Conservation (phyloP, 2,113 vertebrate species). For the Cebus imitator region DNA sequence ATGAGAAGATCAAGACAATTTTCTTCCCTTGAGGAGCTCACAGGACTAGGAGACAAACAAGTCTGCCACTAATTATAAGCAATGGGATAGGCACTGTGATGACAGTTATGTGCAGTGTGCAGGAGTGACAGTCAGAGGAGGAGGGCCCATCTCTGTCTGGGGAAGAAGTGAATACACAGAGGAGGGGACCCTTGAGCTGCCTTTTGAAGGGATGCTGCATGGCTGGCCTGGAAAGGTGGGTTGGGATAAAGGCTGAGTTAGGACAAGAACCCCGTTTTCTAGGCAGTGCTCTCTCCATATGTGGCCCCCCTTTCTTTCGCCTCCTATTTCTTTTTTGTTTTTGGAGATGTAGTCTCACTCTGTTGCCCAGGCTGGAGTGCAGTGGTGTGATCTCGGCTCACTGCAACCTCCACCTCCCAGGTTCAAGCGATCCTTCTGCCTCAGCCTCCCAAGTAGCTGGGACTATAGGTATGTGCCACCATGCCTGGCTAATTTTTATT, state of each 20-base stretch:
- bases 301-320: too few species aligned
- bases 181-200: neutral
- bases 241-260: neutral
- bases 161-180: neutral
- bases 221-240: neutral
- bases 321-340: too few species aligned
- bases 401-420: too few species aligned
- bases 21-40: neutral
- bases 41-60: too few species aligned
- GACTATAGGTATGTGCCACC: accelerated
- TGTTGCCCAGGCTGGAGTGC: too few species aligned
- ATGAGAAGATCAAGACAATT: neutral
- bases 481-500: too few species aligned
- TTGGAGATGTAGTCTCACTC: too few species aligned
- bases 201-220: neutral
- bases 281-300: neutral
- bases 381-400: too few species aligned
- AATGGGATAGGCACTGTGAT: too few species aligned
- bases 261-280: neutral
- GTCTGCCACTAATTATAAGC: neutral
- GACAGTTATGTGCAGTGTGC: neutral
- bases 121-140: neutral
- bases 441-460: too few species aligned
- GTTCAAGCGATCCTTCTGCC: too few species aligned
- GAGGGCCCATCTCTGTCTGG: neutral